Conservation (phyloP, 53 echinoderm and acorn worm genomes). For the Zoroaster sp. region DNA sequence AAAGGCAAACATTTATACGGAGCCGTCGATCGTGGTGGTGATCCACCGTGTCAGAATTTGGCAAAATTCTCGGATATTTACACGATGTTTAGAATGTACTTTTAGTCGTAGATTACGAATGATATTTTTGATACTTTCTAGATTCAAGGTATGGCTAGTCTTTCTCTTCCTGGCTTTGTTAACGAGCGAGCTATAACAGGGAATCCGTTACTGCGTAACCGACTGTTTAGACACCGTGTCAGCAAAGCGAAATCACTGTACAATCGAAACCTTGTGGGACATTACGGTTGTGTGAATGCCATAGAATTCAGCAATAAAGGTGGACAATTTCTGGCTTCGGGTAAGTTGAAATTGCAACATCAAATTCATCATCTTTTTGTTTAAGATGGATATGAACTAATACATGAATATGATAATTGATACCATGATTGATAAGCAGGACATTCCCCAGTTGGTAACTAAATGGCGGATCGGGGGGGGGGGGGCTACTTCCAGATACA, state of each 20-base stretch:
- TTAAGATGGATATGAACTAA: not conserved
- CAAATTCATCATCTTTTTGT: too few species aligned
- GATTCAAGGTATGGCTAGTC: not conserved
- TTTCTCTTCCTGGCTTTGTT: constrained; percentile 6
- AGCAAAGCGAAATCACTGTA: constrained; percentile 46
- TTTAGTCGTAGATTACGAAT: too few species aligned
- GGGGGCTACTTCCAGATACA: too few species aligned
- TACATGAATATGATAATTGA: not conserved
- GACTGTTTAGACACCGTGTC: constrained; percentile 2
- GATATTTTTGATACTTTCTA: not conserved
- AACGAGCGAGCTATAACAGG: constrained; percentile 10
- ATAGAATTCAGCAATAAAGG: constrained; percentile 98
- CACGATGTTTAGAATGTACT: too few species aligned
- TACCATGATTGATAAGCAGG: too few species aligned
- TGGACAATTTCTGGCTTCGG: constrained; percentile 89
- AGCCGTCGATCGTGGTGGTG: too few species aligned
- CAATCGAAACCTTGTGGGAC: constrained; percentile 76
- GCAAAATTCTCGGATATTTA: too few species aligned
- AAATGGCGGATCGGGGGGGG: too few species aligned
- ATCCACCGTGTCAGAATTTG: too few species aligned
- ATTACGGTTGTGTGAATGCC: constrained; percentile 94
- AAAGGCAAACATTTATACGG: too few species aligned
- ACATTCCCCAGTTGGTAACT: too few species aligned
- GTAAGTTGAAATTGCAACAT: constrained; percentile 56
- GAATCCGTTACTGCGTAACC: constrained; percentile 13